Evolutionary conservation across 2,888 invertebrate genomes (phyloP).

Genomic region (Yponomeuta sedellus): DNA sequence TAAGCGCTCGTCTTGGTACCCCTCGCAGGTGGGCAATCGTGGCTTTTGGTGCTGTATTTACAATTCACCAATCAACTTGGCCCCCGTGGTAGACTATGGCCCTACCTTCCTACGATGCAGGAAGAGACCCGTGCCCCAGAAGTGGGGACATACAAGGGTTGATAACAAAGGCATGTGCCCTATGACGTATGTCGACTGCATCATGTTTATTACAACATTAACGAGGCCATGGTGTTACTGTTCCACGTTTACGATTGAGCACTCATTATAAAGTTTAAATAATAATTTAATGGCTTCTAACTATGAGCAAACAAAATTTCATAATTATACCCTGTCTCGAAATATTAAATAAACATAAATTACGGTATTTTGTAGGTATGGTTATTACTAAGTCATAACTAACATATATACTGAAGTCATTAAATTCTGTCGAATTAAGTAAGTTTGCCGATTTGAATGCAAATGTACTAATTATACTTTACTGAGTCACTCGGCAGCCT

Average conservation of each 20-base stretch:
- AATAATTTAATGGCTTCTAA: constrained; percentile 8
- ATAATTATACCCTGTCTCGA: neutral
- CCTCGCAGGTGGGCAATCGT: too few species aligned
- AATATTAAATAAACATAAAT: constrained; percentile 4
- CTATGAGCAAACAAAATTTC: constrained; percentile 5
- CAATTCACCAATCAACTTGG: too few species aligned
- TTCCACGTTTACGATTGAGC: constrained; percentile 33
- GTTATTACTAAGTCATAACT: neutral
- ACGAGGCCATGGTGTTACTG: constrained; percentile 27
- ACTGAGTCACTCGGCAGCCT: neutral
- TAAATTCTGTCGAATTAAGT: neutral
- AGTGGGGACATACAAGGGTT: too few species aligned
- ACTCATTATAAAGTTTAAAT: constrained; percentile 2
- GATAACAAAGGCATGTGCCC: too few species aligned
- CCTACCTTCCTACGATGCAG: too few species aligned
- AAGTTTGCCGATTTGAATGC: neutral
- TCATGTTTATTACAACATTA: neutral
- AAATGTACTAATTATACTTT: neutral
- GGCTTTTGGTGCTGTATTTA: too few species aligned
- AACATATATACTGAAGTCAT: constrained; percentile 1
- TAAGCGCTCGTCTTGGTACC: too few species aligned
- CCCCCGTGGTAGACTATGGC: too few species aligned
- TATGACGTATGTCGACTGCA: neutral
- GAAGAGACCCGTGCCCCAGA: too few species aligned
- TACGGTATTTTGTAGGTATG: neutral